Evolutionary conservation across 2,113 vertebrate genomes (phyloP).

Genomic region (Triplophysa siluroides): DNA sequence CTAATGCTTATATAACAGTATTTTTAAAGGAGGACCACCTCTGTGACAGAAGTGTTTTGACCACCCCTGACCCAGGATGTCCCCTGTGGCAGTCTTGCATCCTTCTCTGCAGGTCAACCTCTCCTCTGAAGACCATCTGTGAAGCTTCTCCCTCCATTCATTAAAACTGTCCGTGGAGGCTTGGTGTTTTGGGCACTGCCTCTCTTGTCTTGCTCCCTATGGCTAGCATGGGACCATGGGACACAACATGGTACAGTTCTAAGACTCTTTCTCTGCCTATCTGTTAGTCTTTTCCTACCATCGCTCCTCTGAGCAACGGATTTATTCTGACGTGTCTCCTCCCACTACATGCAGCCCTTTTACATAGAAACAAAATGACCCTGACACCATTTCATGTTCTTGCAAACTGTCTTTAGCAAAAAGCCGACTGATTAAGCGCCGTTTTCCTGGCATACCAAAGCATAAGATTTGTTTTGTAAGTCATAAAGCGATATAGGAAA

Average conservation of each 20-base stretch:
- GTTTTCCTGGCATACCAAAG: constrained; percentile 66
- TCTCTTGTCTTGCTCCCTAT: constrained; percentile 33
- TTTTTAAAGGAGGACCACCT: constrained; percentile 47
- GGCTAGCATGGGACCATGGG: constrained; percentile 30
- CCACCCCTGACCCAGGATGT: constrained; percentile 33
- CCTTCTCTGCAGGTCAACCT: constrained; percentile 59
- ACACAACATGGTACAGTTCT: constrained; percentile 45
- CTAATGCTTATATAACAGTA: constrained; percentile 39
- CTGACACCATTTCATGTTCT: constrained; percentile 49
- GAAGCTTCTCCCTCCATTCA: constrained; percentile 62
- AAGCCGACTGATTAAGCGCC: constrained; percentile 70
- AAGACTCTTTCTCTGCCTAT: constrained; percentile 4
- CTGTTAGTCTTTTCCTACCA: background rate
- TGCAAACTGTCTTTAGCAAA: constrained; percentile 69
- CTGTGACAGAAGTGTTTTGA: constrained; percentile 59
- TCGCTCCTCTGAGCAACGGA: background rate
- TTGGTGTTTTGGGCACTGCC: constrained; percentile 7
- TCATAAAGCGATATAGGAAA: constrained; percentile 57
- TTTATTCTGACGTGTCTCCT: background rate
- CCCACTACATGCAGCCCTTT: background rate
- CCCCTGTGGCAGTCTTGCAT: constrained; percentile 18
- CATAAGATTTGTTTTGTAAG: constrained; percentile 54
- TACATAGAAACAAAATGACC: constrained; percentile 6
- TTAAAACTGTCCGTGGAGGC: constrained; percentile 59
- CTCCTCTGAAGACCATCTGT: constrained; percentile 66